These are phyloP conservation scores for Caenorhabditis panamensis DNA, from an alignment of 2,888 invertebrate species.

Conservation along the genomic window DNA sequence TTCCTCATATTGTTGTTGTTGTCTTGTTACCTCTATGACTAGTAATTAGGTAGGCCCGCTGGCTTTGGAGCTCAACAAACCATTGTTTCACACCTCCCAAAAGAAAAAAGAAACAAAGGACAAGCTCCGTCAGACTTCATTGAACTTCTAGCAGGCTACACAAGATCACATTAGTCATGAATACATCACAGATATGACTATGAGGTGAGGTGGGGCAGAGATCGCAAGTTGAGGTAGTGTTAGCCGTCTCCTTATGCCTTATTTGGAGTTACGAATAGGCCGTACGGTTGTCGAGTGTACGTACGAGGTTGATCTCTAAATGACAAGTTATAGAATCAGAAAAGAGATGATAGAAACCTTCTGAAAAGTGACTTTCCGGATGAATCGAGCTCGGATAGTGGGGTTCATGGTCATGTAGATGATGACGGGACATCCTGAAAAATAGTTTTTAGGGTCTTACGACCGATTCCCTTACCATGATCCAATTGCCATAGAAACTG, in stretches of 20 bases:
- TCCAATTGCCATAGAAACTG: slow-evolving; percentile 59
- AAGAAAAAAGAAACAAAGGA: neutral
- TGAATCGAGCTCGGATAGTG: slow-evolving; percentile 43
- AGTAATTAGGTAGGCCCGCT: too few relatives aligned
- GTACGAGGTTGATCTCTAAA: slow-evolving; percentile 37
- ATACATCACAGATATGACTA: too few relatives aligned
- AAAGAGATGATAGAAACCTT: slow-evolving; percentile 13
- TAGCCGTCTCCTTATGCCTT: too few relatives aligned
- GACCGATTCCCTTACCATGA: slow-evolving; percentile 29
- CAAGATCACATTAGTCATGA: neutral
- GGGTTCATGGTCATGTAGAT: slow-evolving; percentile 61
- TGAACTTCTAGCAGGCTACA: too few relatives aligned
- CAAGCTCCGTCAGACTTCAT: slow-evolving; percentile 12
- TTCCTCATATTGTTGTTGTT: too few relatives aligned
- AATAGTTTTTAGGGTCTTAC: too few relatives aligned
- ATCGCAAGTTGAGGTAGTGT: too few relatives aligned
- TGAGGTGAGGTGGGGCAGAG: too few relatives aligned
- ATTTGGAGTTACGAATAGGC: too few relatives aligned
- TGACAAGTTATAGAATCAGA: neutral
- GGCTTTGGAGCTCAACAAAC: too few relatives aligned
- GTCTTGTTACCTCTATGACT: too few relatives aligned
- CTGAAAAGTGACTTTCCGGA: slow-evolving; percentile 22
- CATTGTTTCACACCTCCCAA: too few relatives aligned
- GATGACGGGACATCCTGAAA: slow-evolving; percentile 53
- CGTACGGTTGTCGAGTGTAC: slow-evolving; percentile 21